phyloP scores from a whole-genome alignment of 2,113 vertebrate species.

The Syngnathus floridae region DNA sequence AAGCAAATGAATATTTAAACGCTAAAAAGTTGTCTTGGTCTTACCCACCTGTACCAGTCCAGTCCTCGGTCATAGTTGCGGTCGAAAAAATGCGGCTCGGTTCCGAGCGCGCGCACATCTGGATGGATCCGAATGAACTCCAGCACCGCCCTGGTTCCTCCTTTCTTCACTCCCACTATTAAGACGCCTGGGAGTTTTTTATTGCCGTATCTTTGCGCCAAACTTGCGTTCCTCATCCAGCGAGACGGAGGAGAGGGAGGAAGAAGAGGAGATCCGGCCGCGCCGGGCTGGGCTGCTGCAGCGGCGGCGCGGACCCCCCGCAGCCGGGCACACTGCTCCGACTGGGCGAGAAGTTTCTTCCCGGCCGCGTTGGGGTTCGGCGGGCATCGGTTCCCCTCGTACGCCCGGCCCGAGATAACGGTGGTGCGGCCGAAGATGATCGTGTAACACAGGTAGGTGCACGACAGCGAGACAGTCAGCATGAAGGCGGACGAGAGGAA shows the following conservation, averaged over 20 bases:
- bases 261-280: conserved; percentile 32
- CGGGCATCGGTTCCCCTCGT: conserved; percentile 68
- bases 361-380: conserved; percentile 59
- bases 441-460: conserved; percentile 83
- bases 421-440: conserved; percentile 76
- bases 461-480: conserved; percentile 81
- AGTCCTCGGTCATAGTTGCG: conserved; percentile 88
- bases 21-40: background rate
- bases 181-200: conserved; percentile 86
- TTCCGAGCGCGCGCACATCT: conserved; percentile 88
- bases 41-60: conserved; percentile 91
- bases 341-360: conserved; percentile 78
- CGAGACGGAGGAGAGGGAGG: conserved; percentile 17
- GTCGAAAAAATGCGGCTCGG: conserved; percentile 96
- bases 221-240: conserved; percentile 54
- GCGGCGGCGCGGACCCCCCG: conserved; percentile 46
- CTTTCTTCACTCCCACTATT: conserved; percentile 94
- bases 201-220: conserved; percentile 68
- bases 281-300: conserved; percentile 27
- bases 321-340: conserved; percentile 66
- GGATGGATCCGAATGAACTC: conserved; percentile 95
- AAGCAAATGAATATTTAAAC: background rate
- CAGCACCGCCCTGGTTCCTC: conserved; percentile 90
- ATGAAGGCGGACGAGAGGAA: conserved; percentile 75
- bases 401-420: conserved; percentile 68